Percentiles rank a stretch among this genome's conserved stretches.
Conservation (phyloP, 2,113 vertebrate genomes). For the human (Homo sapiens) region DNA sequence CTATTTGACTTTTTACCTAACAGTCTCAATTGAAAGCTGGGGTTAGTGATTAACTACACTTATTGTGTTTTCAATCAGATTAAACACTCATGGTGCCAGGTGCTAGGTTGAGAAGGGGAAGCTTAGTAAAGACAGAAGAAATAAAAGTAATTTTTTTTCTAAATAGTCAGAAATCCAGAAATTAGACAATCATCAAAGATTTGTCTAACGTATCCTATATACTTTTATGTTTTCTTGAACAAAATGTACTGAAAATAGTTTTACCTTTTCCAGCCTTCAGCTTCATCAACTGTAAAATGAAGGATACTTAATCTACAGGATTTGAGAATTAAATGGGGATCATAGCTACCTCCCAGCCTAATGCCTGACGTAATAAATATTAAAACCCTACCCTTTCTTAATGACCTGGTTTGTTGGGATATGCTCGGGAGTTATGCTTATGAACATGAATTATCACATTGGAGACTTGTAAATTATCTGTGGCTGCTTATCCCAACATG, state of each 20-base stretch:
- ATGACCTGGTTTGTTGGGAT: background rate
- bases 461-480: background rate
- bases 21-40: conserved; percentile 11
- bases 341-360: background rate
- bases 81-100: conserved; percentile 55
- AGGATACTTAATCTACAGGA: background rate
- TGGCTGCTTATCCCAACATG: background rate
- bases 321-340: background rate
- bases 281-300: background rate
- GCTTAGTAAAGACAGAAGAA: conserved; percentile 29
- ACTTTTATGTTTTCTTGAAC: background rate
- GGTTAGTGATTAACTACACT: conserved; percentile 62
- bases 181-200: background rate
- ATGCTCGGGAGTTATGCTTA: background rate
- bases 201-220: background rate
- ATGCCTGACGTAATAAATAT: background rate
- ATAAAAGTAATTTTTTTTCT: conserved; percentile 9
- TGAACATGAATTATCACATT: background rate
- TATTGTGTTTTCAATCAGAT: conserved; percentile 54
- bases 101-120: background rate
- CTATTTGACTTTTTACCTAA: conserved; percentile 50
- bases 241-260: background rate
- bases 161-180: conserved; percentile 25
- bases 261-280: background rate
- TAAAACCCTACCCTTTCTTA: background rate